phyloP scores from a whole-genome alignment of 1,140 invertebrate genomes.

The Palaemon carinicauda region DNA sequence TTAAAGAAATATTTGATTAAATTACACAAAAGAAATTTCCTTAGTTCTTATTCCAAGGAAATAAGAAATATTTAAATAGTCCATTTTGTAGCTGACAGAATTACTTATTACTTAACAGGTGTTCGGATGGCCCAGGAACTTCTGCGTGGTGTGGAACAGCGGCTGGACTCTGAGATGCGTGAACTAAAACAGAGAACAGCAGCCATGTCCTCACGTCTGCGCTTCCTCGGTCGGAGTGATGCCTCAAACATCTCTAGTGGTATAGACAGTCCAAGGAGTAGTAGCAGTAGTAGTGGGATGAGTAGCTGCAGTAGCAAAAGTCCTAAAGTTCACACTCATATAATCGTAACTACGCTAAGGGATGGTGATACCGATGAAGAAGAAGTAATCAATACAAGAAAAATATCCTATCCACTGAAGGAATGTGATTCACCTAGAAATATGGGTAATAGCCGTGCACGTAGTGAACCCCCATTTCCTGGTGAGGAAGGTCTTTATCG shows the following conservation, averaged over 20 bases:
- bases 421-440: not conserved
- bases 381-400: not conserved
- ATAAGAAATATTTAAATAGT: not conserved
- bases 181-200: slow-evolving; percentile 39
- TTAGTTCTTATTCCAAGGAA: not conserved
- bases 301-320: not conserved
- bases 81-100: not conserved
- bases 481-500: slow-evolving; percentile 48
- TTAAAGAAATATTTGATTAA: too few species aligned
- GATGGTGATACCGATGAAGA: not conserved
- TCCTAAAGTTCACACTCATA: slow-evolving; percentile 16
- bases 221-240: slow-evolving; percentile 42
- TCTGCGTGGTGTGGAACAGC: slow-evolving; percentile 49
- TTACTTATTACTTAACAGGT: not conserved
- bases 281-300: slow-evolving; percentile 9
- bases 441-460: slow-evolving; percentile 6
- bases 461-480: slow-evolving; percentile 39
- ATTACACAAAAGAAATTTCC: not conserved
- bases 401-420: not conserved
- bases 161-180: slow-evolving; percentile 50
- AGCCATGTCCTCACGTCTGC: slow-evolving; percentile 37
- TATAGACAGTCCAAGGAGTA: slow-evolving; percentile 23
- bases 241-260: slow-evolving; percentile 12
- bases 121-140: slow-evolving; percentile 49
- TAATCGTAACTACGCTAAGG: slow-evolving; percentile 24